Conservation (phyloP, 1,140 invertebrate genomes). For the Eumaeus atala region DNA sequence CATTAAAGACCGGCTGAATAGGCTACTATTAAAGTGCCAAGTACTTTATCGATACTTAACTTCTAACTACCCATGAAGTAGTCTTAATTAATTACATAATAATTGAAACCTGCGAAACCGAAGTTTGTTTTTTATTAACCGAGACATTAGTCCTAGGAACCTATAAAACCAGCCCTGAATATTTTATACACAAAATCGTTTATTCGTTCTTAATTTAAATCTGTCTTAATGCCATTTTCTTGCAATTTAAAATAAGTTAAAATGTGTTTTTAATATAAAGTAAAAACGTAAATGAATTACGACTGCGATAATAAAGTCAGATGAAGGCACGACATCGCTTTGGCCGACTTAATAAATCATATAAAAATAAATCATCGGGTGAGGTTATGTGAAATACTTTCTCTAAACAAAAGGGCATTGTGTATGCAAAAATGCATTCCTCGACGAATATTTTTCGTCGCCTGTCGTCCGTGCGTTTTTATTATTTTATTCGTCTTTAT, state of each 20-base stretch:
- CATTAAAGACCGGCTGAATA: too few species aligned
- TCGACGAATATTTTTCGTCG: conserved; percentile 64
- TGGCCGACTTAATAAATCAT: conserved; percentile 58
- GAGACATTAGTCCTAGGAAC: too few species aligned
- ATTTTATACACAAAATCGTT: too few species aligned
- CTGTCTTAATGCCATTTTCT: too few species aligned
- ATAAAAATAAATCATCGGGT: conserved; percentile 66
- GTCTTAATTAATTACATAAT: too few species aligned
- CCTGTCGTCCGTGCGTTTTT: conserved; percentile 48
- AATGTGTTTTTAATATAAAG: background rate
- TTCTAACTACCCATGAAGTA: too few species aligned
- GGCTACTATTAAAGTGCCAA: too few species aligned
- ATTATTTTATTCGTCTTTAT: conserved; percentile 54
- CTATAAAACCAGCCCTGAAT: too few species aligned
- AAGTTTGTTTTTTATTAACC: too few species aligned
- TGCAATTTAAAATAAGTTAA: background rate
- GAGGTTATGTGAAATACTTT: conserved; percentile 69
- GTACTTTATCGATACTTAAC: too few species aligned
- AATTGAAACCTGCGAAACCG: too few species aligned
- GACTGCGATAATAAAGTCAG: conserved; percentile 14
- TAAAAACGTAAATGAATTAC: conserved; percentile 24
- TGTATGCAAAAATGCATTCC: conserved; percentile 70
- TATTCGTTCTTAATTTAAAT: too few species aligned
- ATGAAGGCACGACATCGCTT: conserved; percentile 39
- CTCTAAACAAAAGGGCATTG: conserved; percentile 71